Conservation (phyloP, 2,113 vertebrate species). For the Aldabrachelys gigantea region DNA sequence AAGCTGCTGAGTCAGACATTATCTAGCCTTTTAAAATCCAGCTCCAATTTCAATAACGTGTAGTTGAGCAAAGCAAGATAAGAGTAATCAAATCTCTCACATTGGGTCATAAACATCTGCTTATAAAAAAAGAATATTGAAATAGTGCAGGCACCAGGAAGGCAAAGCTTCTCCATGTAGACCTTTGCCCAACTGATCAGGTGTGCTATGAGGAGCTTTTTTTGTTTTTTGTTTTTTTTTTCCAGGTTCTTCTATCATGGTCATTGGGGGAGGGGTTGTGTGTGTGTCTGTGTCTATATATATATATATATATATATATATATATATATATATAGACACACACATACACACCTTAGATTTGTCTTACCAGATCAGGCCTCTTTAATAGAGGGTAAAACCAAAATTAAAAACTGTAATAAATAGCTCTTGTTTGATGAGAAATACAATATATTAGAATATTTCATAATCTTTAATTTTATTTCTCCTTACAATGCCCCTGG, state of each 20-base stretch:
- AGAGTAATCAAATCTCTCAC: no score
- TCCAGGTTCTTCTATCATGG: no score
- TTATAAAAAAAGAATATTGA: background rate
- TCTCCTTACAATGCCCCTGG: background rate
- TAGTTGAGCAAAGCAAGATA: no score
- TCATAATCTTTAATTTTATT: background rate
- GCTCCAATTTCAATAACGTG: background rate
- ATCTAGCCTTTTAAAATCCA: no score
- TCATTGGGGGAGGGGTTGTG: background rate
- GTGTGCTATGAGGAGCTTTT: background rate
- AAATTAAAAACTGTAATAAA: background rate
- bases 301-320: no score
- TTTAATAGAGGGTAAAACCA: background rate
- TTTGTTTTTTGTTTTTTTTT: no score
- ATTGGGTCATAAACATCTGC: background rate
- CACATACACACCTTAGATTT: background rate
- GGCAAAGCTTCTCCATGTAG: background rate
- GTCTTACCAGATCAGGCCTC: background rate
- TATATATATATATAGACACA: no score
- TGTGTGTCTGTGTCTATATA: no score
- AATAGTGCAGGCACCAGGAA: background rate
- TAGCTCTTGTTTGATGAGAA: background rate
- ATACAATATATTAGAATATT: background rate
- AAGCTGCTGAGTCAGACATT: background rate
- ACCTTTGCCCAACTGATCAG: background rate